A percentile compares a stretch with the other conserved stretches of the same genome.
Evolutionary conservation across 2,113 vertebrate genomes (phyloP).

Genomic region (Mastomys natalensis): DNA sequence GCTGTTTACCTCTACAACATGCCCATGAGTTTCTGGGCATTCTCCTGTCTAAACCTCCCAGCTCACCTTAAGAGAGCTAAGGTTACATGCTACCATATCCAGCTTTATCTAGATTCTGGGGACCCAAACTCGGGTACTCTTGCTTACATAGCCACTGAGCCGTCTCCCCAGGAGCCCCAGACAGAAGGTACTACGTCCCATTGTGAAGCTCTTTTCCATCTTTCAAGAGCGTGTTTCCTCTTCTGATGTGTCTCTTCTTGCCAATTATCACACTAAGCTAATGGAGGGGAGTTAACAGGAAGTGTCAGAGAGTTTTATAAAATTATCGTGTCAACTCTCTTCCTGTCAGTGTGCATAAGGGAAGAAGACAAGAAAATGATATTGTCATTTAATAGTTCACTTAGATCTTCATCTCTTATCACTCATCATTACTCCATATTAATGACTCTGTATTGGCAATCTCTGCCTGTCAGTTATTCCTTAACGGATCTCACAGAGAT

Average conservation of each 20-base stretch:
- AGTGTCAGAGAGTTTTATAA: constrained; percentile 86
- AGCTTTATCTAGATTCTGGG: neutral
- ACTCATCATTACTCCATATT: constrained; percentile 80
- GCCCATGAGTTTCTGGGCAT: neutral
- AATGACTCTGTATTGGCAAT: constrained; percentile 80
- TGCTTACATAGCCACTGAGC: neutral
- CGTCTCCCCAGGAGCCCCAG: neutral
- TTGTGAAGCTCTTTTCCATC: constrained; percentile 48
- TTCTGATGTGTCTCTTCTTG: constrained; percentile 79
- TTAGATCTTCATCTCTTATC: constrained; percentile 81
- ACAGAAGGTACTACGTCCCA: neutral
- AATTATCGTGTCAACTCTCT: constrained; percentile 83
- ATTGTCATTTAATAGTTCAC: constrained; percentile 85
- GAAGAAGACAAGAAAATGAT: constrained; percentile 83
- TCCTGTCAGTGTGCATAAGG: constrained; percentile 81
- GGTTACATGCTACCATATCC: too few relatives aligned
- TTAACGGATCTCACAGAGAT: constrained; percentile 58
- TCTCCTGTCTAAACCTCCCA: too few relatives aligned
- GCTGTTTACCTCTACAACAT: neutral
- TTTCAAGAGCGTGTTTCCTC: constrained; percentile 66
- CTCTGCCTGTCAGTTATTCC: constrained; percentile 68
- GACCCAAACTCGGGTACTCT: neutral
- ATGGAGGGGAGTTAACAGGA: constrained; percentile 81
- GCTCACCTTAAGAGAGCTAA: too few relatives aligned
- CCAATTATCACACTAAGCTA: constrained; percentile 82